A percentile compares a stretch with the other conserved stretches of the same genome.
Conservation (phyloP, 2,113 vertebrate genomes). For the Solenodon paradoxus region DNA sequence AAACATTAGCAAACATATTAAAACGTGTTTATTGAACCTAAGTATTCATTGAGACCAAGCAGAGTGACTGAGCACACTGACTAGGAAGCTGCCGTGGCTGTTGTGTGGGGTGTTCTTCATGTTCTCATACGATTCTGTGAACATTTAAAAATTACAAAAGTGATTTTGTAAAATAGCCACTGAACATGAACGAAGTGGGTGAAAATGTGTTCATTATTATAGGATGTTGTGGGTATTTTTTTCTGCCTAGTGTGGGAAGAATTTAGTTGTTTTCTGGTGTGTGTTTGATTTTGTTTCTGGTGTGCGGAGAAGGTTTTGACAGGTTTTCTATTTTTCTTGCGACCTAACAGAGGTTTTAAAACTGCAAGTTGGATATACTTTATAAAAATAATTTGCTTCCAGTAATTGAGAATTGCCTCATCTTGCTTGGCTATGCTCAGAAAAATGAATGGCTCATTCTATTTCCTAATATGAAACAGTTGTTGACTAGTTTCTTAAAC, state of each 20-base stretch:
- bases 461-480: slow-evolving; percentile 15
- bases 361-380: background rate
- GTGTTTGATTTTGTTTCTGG: background rate
- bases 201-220: background rate
- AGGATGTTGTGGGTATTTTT: background rate
- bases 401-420: slow-evolving; percentile 38
- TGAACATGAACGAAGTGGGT: background rate
- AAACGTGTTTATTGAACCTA: background rate
- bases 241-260: background rate
- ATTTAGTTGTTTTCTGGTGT: background rate
- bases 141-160: too few species aligned
- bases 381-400: slow-evolving; percentile 37
- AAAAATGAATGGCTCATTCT: background rate
- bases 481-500: background rate
- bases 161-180: background rate
- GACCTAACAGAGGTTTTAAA: background rate
- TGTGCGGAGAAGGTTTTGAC: background rate
- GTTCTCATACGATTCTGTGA: too few species aligned
- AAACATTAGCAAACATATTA: background rate
- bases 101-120: background rate
- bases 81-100: background rate
- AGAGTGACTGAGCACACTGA: background rate
- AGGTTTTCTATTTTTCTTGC: slow-evolving; percentile 20
- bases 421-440: background rate
- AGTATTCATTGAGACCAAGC: background rate